Evolutionary conservation across 2,888 invertebrate genomes (phyloP).

Genomic region (Noctua janthe): DNA sequence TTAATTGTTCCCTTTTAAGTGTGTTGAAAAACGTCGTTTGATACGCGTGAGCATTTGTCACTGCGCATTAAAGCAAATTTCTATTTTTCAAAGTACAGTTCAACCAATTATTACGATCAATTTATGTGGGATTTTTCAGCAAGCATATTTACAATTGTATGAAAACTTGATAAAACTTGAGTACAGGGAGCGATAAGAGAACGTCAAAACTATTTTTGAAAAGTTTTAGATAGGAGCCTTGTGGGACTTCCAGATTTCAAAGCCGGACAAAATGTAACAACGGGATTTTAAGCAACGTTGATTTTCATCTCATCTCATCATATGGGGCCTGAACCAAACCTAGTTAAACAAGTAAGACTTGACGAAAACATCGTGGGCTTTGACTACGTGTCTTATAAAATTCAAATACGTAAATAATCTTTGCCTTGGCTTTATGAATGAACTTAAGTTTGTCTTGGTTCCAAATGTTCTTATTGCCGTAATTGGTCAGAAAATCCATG

Average conservation of each 20-base stretch:
- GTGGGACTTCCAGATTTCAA: background rate
- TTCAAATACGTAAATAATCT: conserved; percentile 39
- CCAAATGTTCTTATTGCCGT: conserved; percentile 93
- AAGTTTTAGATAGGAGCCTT: background rate
- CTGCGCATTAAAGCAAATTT: background rate
- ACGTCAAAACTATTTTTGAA: background rate
- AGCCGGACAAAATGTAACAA: background rate
- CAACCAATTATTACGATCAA: background rate
- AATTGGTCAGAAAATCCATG: conserved; percentile 93
- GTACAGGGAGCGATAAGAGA: background rate
- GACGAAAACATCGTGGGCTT: background rate
- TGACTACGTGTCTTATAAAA: background rate
- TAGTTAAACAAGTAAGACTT: background rate
- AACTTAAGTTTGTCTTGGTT: conserved; percentile 93
- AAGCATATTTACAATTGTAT: background rate
- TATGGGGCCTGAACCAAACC: background rate
- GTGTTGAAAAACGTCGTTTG: background rate
- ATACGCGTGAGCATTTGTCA: background rate
- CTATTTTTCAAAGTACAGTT: background rate
- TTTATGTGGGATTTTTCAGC: background rate
- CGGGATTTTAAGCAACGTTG: background rate
- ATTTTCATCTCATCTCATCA: background rate
- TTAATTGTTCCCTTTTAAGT: background rate
- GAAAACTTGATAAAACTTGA: background rate
- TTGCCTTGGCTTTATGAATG: conserved; percentile 93